These are phyloP conservation scores for Monopterus albus DNA, from an alignment of 2,113 vertebrate genomes.

Conservation along the genomic window DNA sequence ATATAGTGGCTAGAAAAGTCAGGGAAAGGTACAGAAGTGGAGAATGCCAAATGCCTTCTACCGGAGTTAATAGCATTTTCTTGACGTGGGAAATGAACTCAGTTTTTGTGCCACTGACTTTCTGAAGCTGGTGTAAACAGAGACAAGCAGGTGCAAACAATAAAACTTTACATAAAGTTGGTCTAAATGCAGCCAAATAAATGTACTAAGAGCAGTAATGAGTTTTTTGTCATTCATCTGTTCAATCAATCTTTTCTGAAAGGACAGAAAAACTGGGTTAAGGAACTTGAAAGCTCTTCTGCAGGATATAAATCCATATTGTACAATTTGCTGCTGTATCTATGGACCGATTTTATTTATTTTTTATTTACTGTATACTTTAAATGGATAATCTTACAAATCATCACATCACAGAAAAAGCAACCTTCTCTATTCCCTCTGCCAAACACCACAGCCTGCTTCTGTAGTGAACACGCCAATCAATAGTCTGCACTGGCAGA, in stretches of 20 bases:
- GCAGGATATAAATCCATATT: too few species aligned
- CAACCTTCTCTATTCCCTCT: background rate
- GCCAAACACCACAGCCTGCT: background rate
- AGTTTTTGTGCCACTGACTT: background rate
- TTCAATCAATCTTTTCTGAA: constrained; percentile 21
- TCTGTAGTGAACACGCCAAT: background rate
- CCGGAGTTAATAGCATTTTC: constrained; percentile 23
- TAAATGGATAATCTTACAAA: background rate
- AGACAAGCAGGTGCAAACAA: constrained; percentile 10
- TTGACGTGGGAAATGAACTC: constrained; percentile 2
- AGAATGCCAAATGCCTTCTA: constrained; percentile 16
- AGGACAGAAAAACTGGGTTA: constrained; percentile 23
- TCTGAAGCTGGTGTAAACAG: constrained; percentile 10
- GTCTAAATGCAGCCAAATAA: constrained; percentile 1
- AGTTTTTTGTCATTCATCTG: constrained; percentile 23
- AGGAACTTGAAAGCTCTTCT: constrained; percentile 32
- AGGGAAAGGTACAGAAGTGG: background rate
- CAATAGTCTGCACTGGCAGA: background rate
- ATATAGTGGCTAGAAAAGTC: background rate
- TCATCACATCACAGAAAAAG: background rate
- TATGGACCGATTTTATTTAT: background rate
- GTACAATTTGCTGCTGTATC: too few species aligned
- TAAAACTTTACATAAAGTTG: constrained; percentile 10
- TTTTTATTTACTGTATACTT: background rate
- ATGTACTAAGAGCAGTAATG: background rate